Evolutionary conservation across 2,888 invertebrate genomes (phyloP).

Genomic region (Poecilobothrus nobilitatus): DNA sequence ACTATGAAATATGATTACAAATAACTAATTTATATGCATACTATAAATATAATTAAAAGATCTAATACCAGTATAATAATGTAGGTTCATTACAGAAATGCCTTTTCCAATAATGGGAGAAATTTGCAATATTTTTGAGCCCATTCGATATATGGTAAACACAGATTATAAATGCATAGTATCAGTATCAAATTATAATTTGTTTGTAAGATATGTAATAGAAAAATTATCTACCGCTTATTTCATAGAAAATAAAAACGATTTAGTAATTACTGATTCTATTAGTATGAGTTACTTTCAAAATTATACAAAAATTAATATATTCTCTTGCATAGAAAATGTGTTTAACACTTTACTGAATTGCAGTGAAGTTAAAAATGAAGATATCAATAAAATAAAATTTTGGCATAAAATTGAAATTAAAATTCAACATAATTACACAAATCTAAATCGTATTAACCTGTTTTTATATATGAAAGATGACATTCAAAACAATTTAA

Average conservation of each 20-base stretch:
- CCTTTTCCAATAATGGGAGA: not conserved
- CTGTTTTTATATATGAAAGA: conserved; percentile 19
- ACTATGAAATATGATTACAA: not conserved
- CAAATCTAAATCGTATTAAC: conserved; percentile 22
- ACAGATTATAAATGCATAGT: conserved; percentile 24
- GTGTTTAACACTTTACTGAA: not conserved
- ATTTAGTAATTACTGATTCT: not conserved
- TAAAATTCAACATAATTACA: conserved; percentile 29
- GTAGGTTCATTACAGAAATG: not conserved
- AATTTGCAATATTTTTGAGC: conserved; percentile 20
- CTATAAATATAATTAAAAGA: too few species aligned
- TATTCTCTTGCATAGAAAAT: not conserved
- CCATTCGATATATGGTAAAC: conserved; percentile 31
- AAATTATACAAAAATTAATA: not conserved
- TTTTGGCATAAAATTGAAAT: conserved; percentile 21
- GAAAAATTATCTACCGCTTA: conserved; percentile 17
- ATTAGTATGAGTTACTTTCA: not conserved
- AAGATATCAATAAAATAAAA: not conserved
- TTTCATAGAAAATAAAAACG: not conserved
- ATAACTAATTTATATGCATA: not conserved
- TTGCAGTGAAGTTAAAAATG: not conserved
- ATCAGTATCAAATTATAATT: conserved; percentile 24
- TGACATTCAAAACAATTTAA: not conserved
- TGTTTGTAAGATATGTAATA: conserved; percentile 16
- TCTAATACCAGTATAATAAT: too few species aligned